Percentiles rank a stretch among this genome's conserved stretches.
phyloP scores from a whole-genome alignment of 2,797 vertebrate species.

The Mus spretus region DNA sequence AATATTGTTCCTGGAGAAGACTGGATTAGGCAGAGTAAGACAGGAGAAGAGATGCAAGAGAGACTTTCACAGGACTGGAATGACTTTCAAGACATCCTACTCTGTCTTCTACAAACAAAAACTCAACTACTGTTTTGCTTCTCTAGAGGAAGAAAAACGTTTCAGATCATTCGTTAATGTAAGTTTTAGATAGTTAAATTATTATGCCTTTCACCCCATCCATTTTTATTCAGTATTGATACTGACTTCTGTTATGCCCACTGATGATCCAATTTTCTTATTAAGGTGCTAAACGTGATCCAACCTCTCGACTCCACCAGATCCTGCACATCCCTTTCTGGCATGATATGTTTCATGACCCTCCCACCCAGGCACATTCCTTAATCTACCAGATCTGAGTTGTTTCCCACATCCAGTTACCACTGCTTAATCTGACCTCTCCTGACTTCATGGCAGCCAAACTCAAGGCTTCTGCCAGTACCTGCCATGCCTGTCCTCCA shows the following conservation, averaged over 20 bases:
- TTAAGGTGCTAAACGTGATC: not conserved
- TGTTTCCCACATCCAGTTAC: not conserved
- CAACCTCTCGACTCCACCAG: not conserved
- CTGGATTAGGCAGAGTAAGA: no score
- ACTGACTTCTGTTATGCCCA: not conserved
- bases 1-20: not conserved
- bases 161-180: not conserved
- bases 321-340: not conserved
- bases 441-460: not conserved
- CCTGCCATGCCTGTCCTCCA: not conserved
- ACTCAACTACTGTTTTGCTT: not conserved
- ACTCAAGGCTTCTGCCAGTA: not conserved
- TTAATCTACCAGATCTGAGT: not conserved
- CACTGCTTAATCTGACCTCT: not conserved
- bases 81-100: not conserved
- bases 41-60: not conserved
- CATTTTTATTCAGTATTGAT: not conserved
- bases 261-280: not conserved
- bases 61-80: not conserved
- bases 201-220: not conserved
- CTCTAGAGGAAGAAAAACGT: not conserved
- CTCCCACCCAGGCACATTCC: no score
- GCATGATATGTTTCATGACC: not conserved
- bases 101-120: not conserved
- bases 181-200: constrained; percentile 19